These are phyloP conservation scores for Ips typographus DNA, from an alignment of 1,140 invertebrate species.

Conservation along the genomic window DNA sequence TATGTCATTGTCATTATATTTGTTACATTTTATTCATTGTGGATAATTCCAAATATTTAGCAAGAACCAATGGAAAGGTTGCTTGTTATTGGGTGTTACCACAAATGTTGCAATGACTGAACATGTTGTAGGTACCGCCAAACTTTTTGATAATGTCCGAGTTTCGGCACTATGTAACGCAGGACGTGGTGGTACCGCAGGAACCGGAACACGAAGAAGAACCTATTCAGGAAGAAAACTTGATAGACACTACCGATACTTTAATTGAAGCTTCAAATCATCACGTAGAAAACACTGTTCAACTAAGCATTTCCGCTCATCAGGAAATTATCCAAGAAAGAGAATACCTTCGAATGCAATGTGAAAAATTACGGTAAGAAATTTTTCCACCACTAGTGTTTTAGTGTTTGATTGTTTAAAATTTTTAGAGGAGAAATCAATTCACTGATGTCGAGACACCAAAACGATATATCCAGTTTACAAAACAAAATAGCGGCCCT, in stretches of 20 bases:
- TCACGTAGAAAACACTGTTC: constrained; percentile 27
- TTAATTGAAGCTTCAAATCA: constrained; percentile 57
- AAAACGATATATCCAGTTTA: constrained; percentile 52
- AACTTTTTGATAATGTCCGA: constrained; percentile 95
- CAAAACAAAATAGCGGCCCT: constrained; percentile 56
- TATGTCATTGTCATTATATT: not conserved
- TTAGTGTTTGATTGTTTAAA: not conserved
- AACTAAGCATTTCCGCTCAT: constrained; percentile 29
- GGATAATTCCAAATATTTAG: no score
- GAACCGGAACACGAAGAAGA: constrained; percentile 66
- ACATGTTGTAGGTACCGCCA: constrained; percentile 72
- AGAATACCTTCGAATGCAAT: constrained; percentile 82
- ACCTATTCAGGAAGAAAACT: constrained; percentile 60
- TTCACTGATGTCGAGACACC: constrained; percentile 55
- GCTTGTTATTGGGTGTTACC: no score
- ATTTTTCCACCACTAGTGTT: not conserved
- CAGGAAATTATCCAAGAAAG: constrained; percentile 58
- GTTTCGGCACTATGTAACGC: constrained; percentile 89
- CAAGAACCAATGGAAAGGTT: no score
- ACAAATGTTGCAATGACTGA: not conserved
- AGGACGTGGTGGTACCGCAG: constrained; percentile 86
- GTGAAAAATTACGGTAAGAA: constrained; percentile 60
- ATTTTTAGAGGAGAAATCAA: constrained; percentile 55
- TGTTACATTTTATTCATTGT: no score
- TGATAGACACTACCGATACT: constrained; percentile 73